Evolutionary conservation across 2,113 vertebrate genomes (phyloP), one percentile per base, ranked within the genome.

Genomic region (Hypomesus transpacificus): DNA sequence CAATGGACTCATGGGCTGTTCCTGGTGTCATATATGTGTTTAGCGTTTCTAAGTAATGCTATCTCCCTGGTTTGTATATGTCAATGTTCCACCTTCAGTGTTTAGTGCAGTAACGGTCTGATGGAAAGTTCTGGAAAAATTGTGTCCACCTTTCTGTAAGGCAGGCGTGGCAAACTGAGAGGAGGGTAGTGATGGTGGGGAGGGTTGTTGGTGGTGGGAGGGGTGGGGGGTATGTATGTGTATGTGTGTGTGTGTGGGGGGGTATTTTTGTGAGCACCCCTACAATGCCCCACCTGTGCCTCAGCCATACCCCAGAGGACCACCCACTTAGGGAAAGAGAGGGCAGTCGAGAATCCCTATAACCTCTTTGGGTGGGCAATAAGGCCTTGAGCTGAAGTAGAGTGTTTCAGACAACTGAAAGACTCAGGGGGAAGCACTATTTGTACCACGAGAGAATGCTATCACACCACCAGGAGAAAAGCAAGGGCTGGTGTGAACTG

Each of bases 351-450:
- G 88, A 91, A 89, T 89, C 87, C 89, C 87, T 86, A 89, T 91
- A 93, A 93, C 92, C 92, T 90, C 90, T 83, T 89, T 92, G 92
- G 92, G 92, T 92, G 92, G 92, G 92, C 91, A 91, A 88, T 79
- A 88, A 91, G 89, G 89, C 87, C 89, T 84, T 84, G 83, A 80
- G 79, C 88, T 90, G 85, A 87, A 91, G 82, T 86, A 85, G 83
- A 91, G 87, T 86, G 85, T 92, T 89, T 87, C 77, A 91, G 85
- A 88, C 88, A 85, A 91, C 82, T 88, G 82, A 89, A 88, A 88
- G 85, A 83, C 80, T 84, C 78, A 75, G 84, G 84, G 84, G 82
- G 84, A 85, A 87, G 72, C 34, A 83, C 46, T 76, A 85, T 84
- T 82, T 79, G 39, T 54, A 39, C 28, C 74, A 61, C 53, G 22